Evolutionary conservation across 1,140 invertebrate genomes (phyloP), one percentile per base, ranked within the genome.

Genomic region (Marisa cornuarietis): DNA sequence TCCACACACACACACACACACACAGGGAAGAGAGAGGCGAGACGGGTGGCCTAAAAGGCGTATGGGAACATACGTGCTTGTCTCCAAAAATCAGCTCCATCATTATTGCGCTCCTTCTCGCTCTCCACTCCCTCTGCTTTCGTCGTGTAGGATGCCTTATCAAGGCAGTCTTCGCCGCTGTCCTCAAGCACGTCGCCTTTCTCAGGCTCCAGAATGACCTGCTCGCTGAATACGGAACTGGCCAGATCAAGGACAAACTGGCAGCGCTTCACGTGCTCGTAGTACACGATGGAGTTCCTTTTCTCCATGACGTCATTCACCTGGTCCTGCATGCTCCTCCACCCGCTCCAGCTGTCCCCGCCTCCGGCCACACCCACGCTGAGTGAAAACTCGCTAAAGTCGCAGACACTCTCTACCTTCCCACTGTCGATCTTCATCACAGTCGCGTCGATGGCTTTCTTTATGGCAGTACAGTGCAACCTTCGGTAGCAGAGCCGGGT

Each of bases 251-350:
- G 52, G 65, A 77, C 24, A 0, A 77, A 24, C 63, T 77, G 63
- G 20, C 76, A 77, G 24, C 76, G 63, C 49, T 66, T n/a, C 31
- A 68, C 24, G 61, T 80, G 79, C 13, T 52, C 68, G 1, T 14
- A 13, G 54, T 61, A 63, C 24, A 72, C 49, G 11, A 14, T 1
- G n/a, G 61, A 68, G 7, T 18, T 20, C 49, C 18, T 0, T 20
- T 78, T 24, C 26, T 52, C 26, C 52, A 80, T 71, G 26, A 58
- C 61, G 14, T 62, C 58, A 0, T 63, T 63, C 20, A 81, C 68
- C 51, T 72, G 77, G 24, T 76, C 75, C 58, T 77, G 74, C 69
- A 81, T 66, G 13, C 74, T 76, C n/a, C 63, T 66, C 79, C 79
- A 81, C n/a, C n/a, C 26, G 22, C n/a, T 31, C 42, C 58, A 52